A percentile compares a stretch with the other conserved stretches of the same genome.
Evolutionary conservation across 2,888 invertebrate genomes (phyloP).

Genomic region (Hirtodrosophila trivittata): DNA sequence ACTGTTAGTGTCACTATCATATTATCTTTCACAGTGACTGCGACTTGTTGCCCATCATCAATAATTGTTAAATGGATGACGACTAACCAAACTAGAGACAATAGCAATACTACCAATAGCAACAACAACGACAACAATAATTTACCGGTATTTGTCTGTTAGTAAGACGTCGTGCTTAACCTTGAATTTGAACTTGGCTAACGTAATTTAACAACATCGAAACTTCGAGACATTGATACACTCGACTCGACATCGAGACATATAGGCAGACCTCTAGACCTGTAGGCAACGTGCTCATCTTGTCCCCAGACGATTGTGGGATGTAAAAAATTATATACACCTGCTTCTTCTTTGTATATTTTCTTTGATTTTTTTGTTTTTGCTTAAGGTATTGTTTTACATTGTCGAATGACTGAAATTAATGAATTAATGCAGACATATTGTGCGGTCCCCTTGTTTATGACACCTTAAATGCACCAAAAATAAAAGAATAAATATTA

Average conservation of each 20-base stretch:
- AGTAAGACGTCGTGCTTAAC: slow-evolving; percentile 60
- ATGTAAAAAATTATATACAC: slow-evolving; percentile 47
- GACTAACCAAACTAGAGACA: not conserved
- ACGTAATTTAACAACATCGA: slow-evolving; percentile 49
- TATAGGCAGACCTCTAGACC: slow-evolving; percentile 16
- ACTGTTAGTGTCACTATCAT: slow-evolving; percentile 15
- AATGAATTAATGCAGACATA: slow-evolving; percentile 19
- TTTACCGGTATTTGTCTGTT: slow-evolving; percentile 49
- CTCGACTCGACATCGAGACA: too few relatives aligned
- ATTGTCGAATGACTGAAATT: too few relatives aligned
- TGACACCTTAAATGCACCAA: slow-evolving; percentile 41
- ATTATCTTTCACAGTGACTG: slow-evolving; percentile 10
- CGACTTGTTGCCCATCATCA: slow-evolving; percentile 38
- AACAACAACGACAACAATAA: slow-evolving; percentile 21
- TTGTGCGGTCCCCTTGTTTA: slow-evolving; percentile 39
- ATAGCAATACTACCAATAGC: slow-evolving; percentile 7
- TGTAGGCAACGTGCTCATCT: slow-evolving; percentile 33
- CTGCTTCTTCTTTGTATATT: slow-evolving; percentile 16
- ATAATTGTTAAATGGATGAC: slow-evolving; percentile 34
- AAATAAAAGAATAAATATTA: slow-evolving; percentile 20
- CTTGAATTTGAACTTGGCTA: slow-evolving; percentile 78
- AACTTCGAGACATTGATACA: slow-evolving; percentile 40
- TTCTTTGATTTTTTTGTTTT: slow-evolving; percentile 12
- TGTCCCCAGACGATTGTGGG: slow-evolving; percentile 41
- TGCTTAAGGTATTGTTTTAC: too few relatives aligned